Percentiles rank a stretch among this genome's conserved stretches.
phyloP scores from a whole-genome alignment of 2,797 vertebrate genomes.

The Melanotaenia trifasciata region DNA sequence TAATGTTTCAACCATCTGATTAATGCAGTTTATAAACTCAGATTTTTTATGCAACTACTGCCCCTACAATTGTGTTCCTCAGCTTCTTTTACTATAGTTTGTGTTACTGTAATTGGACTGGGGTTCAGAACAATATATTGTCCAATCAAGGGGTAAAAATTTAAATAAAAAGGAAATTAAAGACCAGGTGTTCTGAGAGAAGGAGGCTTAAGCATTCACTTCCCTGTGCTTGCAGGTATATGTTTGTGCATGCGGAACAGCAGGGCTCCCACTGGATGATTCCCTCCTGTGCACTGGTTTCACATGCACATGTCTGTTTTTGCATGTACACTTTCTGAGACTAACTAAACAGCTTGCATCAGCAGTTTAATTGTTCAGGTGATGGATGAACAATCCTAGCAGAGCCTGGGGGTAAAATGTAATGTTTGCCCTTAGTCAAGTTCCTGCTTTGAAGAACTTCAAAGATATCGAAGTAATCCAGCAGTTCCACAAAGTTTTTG shows the following conservation, averaged over 20 bases:
- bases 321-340: neutral
- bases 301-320: neutral
- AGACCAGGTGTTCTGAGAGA: too few species aligned
- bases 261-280: neutral
- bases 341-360: constrained; percentile 15
- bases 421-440: constrained; percentile 47
- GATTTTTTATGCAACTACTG: too few species aligned
- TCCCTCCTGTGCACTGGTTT: neutral
- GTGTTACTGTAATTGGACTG: too few species aligned
- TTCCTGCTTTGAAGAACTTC: constrained; percentile 32
- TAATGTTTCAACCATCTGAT: too few species aligned
- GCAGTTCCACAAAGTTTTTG: constrained; percentile 33
- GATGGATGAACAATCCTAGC: constrained; percentile 53
- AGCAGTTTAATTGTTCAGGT: constrained; percentile 38
- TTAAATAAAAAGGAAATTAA: too few species aligned
- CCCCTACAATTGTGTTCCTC: too few species aligned
- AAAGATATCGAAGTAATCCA: constrained; percentile 34
- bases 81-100: too few species aligned
- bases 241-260: neutral
- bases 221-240: neutral
- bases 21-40: too few species aligned
- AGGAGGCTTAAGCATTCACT: neutral
- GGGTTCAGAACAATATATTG: too few species aligned
- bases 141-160: too few species aligned
- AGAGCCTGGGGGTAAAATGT: constrained; percentile 58